Evolutionary conservation across 2,113 vertebrate genomes (phyloP).

Genomic region (Ibidorhyncha struthersii): DNA sequence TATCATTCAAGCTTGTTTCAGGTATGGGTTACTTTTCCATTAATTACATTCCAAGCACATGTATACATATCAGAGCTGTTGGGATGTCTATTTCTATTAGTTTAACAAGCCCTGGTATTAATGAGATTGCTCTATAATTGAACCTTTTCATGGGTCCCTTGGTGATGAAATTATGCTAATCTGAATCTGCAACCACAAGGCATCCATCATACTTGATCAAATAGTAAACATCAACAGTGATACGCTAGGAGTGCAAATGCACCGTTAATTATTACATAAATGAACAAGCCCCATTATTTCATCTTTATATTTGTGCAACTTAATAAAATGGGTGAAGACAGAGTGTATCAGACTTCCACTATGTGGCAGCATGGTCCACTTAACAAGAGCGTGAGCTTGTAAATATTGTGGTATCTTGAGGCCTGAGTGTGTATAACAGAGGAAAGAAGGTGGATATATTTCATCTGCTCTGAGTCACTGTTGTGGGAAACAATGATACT

Average conservation of each 20-base stretch:
- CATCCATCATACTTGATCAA: conserved; percentile 95
- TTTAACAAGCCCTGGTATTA: conserved; percentile 93
- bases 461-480: not conserved
- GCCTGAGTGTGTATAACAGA: not conserved
- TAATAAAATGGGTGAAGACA: not conserved
- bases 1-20: conserved; percentile 65
- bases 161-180: conserved; percentile 93
- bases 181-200: conserved; percentile 90
- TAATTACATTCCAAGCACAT: conserved; percentile 90
- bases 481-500: not conserved
- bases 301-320: conserved; percentile 53
- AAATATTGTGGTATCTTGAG: not conserved
- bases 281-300: conserved; percentile 75
- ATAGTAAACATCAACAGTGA: conserved; percentile 87
- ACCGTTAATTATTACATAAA: conserved; percentile 81
- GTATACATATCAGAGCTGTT: conserved; percentile 86
- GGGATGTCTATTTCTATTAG: conserved; percentile 87
- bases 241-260: conserved; percentile 79
- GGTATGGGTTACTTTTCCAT: conserved; percentile 81
- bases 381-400: conserved; percentile 47
- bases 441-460: not conserved
- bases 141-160: conserved; percentile 93
- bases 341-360: conserved; percentile 74
- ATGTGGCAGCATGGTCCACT: conserved; percentile 89
- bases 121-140: conserved; percentile 95